Base-by-base conservation (phyloP, 2,888 invertebrate genomes). In the Carterocephalus palaemon region DNA sequence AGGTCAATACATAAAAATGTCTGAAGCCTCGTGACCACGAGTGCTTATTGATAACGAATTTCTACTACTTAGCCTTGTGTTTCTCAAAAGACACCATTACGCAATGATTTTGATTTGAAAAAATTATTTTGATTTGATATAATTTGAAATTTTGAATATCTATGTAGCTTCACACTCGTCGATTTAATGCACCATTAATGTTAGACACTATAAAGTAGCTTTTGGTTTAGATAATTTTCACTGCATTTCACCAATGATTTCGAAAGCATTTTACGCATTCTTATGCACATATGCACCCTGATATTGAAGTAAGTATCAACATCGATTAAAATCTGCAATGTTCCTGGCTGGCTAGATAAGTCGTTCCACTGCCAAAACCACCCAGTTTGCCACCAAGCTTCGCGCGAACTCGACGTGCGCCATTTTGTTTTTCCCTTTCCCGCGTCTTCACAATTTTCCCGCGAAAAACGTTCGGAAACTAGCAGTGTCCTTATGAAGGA, bases 401-500 rank as follows among this genome's bases (percentile, higher is more conserved):
- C 56, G 69, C 51, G 62, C 62, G 56, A 68, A 69, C 62, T 64
- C 60, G 75, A 64, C 78, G 75, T 64, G 54, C 52, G 52, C 52
- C 47, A 52, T 43, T 34, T 57, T 50, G 29, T 31, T 16, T 31
- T 16, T 39, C 10, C 45, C 50, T 64, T 69, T 66, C 67, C 66
- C 73, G 70, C 71, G 70, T 60, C 59, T 59, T 53, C 54, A 50
- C 49, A 45, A 57, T 51, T 58, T 60, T 60, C 60, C 58, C 53
- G 56, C 55, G 62, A 63, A 58, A 54, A 46, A 43, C 61, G 57
- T 60, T 56, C 54, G 42, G 52, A 59, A 49, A 58, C 51, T 43
- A 48, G 58, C 56, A 67, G 70, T 70, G 71, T 70, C 75, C 82
- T 66, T 84, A 84, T 83, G 83, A 82, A 77, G 81, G 67, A 74